phyloP scores from a whole-genome alignment of 1,140 invertebrate species.

The Drosophila bifasciata region DNA sequence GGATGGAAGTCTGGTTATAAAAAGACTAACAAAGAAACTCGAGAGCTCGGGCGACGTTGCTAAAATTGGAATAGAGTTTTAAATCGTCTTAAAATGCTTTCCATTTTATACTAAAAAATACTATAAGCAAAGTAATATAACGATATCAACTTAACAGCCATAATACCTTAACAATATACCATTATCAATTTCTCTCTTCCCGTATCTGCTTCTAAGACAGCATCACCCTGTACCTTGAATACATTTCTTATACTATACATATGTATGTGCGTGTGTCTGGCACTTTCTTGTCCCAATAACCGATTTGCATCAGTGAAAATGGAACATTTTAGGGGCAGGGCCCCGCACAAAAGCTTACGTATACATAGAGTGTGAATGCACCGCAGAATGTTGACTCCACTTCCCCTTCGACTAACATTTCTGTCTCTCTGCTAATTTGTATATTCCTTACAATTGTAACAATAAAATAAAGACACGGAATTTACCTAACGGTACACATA shows the following conservation, averaged over 20 bases:
- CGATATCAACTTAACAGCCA: too few relatives aligned
- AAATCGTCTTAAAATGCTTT: too few relatives aligned
- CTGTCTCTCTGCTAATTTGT: constrained; percentile 33
- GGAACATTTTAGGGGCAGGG: constrained; percentile 70
- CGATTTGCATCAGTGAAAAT: constrained; percentile 77
- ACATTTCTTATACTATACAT: background rate
- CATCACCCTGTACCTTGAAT: constrained; percentile 36
- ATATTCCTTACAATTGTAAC: constrained; percentile 31
- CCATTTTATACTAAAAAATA: too few relatives aligned
- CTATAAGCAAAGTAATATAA: too few relatives aligned
- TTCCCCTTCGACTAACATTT: constrained; percentile 8
- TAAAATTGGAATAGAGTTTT: too few relatives aligned
- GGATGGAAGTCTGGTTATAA: background rate
- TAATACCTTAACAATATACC: too few relatives aligned
- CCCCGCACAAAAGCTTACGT: constrained; percentile 17
- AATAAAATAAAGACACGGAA: constrained; percentile 32
- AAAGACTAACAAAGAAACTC: too few relatives aligned
- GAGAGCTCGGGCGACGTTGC: too few relatives aligned
- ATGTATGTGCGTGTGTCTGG: constrained; percentile 44
- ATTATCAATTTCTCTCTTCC: too few relatives aligned
- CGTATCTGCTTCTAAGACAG: background rate
- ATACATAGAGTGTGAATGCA: constrained; percentile 59
- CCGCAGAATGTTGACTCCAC: constrained; percentile 72
- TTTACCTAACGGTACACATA: constrained; percentile 16
- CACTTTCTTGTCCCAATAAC: constrained; percentile 73